A percentile compares a stretch with the other conserved stretches of the same genome.
Conservation (phyloP, 2,113 vertebrate genomes). For the Actenoides lindsayi region DNA sequence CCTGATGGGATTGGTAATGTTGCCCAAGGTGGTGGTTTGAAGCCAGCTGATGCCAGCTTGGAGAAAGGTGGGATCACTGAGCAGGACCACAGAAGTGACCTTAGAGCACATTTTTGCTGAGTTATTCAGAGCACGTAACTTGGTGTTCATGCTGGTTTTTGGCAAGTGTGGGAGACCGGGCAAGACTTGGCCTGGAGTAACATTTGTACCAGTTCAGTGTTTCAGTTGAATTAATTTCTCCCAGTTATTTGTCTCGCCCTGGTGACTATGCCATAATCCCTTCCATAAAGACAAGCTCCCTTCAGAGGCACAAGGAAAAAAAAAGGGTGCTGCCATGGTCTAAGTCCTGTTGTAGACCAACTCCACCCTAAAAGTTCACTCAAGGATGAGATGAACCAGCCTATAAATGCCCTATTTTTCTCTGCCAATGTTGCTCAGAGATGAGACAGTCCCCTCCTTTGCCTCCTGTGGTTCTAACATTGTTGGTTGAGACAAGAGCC, state of each 20-base stretch:
- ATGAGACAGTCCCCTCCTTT: neutral
- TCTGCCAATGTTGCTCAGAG: neutral
- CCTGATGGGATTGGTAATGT: neutral
- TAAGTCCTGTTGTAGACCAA: neutral
- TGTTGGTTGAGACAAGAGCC: neutral
- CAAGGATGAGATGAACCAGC: neutral
- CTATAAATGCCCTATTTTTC: neutral
- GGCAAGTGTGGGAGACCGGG: neutral
- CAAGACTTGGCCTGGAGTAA: constrained; percentile 7
- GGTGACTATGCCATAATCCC: neutral
- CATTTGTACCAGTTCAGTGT: neutral
- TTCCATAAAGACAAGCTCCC: neutral
- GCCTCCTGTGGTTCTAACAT: neutral
- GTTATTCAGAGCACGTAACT: constrained; percentile 23
- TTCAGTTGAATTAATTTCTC: neutral
- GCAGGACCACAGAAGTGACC: neutral
- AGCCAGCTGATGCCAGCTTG: neutral
- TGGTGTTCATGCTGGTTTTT: neutral
- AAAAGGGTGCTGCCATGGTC: neutral
- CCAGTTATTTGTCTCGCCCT: neutral
- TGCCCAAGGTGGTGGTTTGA: neutral
- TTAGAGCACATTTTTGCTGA: neutral
- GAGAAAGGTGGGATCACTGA: neutral
- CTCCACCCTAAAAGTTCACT: neutral
- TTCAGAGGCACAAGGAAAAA: neutral